These are phyloP conservation scores for Ophiothrix spiculata DNA, from an alignment of 35 echinoderm and acorn worm species.

Conservation along the genomic window DNA sequence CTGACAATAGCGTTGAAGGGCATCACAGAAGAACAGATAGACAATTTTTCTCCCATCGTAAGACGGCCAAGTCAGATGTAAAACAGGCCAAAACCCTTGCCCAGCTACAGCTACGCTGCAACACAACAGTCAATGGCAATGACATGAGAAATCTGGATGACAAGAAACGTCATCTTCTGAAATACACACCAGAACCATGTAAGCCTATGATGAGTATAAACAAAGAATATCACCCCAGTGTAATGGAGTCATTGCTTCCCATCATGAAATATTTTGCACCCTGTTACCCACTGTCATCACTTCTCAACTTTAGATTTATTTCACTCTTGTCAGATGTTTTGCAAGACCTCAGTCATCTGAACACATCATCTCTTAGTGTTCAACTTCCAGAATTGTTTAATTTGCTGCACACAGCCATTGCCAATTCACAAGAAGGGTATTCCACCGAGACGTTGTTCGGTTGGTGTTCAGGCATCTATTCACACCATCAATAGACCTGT, in stretches of 20 bases:
- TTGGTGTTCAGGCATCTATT: too few relatives aligned
- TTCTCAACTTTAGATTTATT: neutral
- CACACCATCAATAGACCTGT: too few relatives aligned
- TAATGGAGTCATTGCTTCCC: neutral
- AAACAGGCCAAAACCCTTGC: neutral
- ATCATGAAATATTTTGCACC: neutral
- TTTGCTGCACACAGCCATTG: neutral
- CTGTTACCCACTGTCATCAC: neutral
- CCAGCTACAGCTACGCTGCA: neutral
- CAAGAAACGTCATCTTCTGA: neutral
- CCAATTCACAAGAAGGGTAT: too few relatives aligned
- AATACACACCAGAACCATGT: neutral
- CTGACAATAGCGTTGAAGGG: neutral
- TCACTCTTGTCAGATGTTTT: neutral
- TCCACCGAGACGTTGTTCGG: too few relatives aligned
- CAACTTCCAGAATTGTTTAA: neutral
- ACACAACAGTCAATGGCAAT: neutral
- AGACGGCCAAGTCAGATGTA: neutral
- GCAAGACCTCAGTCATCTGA: neutral
- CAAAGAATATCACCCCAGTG: neutral
- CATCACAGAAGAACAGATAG: neutral
- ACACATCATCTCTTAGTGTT: neutral
- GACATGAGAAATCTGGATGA: neutral
- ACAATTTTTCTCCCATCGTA: neutral
- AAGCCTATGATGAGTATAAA: neutral